Evolutionary conservation across 2,113 vertebrate species (phyloP), one percentile per base, ranked within the genome.

Genomic region (Pelecanoides urinatrix): DNA sequence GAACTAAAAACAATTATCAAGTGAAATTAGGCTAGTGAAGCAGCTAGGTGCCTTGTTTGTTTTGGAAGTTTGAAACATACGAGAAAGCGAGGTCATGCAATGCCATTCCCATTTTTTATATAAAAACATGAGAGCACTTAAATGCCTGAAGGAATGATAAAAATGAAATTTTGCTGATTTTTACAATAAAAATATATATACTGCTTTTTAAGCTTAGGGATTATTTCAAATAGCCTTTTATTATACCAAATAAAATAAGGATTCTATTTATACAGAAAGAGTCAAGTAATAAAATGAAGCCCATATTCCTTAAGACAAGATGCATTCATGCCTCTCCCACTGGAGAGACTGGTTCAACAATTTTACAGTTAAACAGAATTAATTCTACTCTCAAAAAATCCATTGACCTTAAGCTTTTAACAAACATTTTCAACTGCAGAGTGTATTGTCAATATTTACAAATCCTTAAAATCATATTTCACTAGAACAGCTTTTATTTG

Each of bases 321-420:
- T 44, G 79, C 94, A 86, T 84, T 93, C 86, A 66, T 44, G 68
- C 66, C 84, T 96, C 90, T 97, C 97, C 94, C 95, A 96, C 83
- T 94, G 85, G 90, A 96, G 91, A 94, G 97, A 88, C 92, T 97
- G 59, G 97, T 95, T 97, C 97, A 97, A 97, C 96, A 97, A 97
- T 96, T 98, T 98, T 96, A 98, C 94, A 98, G 97, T 97, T 97
- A 97, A 98, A 97, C 95, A 96, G 96, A 98, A 98, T 97, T 98
- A 98, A 98, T 98, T 98, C 98, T 97, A 97, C 95, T 97, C 97
- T 97, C 97, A 97, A 97, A 97, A 98, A 97, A 97, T 96, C 97
- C 96, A 98, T 40, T 96, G 98, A 98, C 98, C 98, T 98, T 98
- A 98, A 98, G 97, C 98, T 98, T 97, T 98, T 98, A 98, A 99